Evolutionary conservation across 2,888 invertebrate species (phyloP), one percentile per base, ranked within the genome.

Genomic region (Incurvaria masculella): DNA sequence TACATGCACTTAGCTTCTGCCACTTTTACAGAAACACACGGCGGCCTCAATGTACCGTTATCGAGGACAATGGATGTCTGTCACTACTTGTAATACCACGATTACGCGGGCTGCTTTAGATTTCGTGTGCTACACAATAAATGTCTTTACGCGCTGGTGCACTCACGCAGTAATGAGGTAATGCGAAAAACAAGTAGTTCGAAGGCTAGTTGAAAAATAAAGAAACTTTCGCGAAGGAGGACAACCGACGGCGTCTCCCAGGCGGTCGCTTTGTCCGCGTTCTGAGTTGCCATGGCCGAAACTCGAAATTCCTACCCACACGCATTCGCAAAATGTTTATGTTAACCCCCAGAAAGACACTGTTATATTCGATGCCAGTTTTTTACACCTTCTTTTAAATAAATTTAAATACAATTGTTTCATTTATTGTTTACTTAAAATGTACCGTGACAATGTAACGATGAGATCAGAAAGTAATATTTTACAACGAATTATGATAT

Each of bases 1-100:
- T 79, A 74, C 79, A 79, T 79, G 78, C 79, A 79, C 79, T 78
- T 78, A 71, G 75, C 75, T 79, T 76, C 69, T 59, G 65, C 70
- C 69, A 75, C 79, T 78, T 72, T 69, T 69, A 42, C 65, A 61
- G 60, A 64, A 75, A 78, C 75, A 78, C 78, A 75, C 73, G 50
- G 70, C 66, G 66, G 62, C 47, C 67, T 64, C 70, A 69, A 51
- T 73, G 74, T 68, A 69, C 79, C 79, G 78, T 78, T 79, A 76
- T 75, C 45, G 41, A 68, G 75, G 72, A 72, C 72, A 74, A 72
- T 72, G 72, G 73, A 68, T 74, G 70, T 69, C 71, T 6, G 11
- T 6, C 14, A 33, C 33, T n/a, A n/a, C 33, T 33, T 43, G n/a
- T n/a, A n/a, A n/a, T 45, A 66, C 62, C 61, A 59, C 60, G 63